Evolutionary conservation across 2,113 vertebrate genomes (phyloP).

Genomic region (Bungarus multicinctus): DNA sequence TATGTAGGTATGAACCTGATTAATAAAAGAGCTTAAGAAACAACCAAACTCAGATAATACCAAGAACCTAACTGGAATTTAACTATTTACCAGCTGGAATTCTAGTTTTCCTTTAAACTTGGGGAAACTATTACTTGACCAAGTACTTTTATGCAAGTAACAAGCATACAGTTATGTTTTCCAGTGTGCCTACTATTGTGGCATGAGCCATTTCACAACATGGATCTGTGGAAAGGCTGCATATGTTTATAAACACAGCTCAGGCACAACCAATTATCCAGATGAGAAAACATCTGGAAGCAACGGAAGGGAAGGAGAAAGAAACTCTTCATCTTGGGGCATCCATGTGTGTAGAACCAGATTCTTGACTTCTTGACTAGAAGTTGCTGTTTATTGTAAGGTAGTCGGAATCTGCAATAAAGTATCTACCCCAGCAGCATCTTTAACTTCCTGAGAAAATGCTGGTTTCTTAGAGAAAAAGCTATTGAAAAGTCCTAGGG

Average conservation of each 20-base stretch:
- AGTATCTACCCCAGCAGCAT: neutral
- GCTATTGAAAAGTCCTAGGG: neutral
- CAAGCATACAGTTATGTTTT: neutral
- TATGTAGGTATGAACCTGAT: neutral
- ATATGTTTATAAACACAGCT: too few species aligned
- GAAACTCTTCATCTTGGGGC: neutral
- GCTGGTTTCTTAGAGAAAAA: neutral
- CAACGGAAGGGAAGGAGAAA: neutral
- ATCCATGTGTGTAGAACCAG: neutral
- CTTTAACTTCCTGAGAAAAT: neutral
- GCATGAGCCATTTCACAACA: neutral
- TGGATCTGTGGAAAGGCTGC: neutral
- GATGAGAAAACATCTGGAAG: neutral
- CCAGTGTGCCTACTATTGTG: neutral
- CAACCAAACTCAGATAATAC: neutral
- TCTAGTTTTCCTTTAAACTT: neutral
- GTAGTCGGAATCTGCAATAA: neutral
- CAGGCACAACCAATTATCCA: neutral
- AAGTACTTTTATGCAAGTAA: neutral
- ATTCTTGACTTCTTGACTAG: neutral
- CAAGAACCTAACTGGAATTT: neutral
- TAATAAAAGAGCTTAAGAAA: neutral
- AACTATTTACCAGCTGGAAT: neutral
- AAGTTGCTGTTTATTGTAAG: neutral
- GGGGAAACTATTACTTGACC: neutral